Evolutionary conservation across 2,797 vertebrate species (phyloP), one percentile per base, ranked within the genome.

Genomic region (Erithacus rubecula): DNA sequence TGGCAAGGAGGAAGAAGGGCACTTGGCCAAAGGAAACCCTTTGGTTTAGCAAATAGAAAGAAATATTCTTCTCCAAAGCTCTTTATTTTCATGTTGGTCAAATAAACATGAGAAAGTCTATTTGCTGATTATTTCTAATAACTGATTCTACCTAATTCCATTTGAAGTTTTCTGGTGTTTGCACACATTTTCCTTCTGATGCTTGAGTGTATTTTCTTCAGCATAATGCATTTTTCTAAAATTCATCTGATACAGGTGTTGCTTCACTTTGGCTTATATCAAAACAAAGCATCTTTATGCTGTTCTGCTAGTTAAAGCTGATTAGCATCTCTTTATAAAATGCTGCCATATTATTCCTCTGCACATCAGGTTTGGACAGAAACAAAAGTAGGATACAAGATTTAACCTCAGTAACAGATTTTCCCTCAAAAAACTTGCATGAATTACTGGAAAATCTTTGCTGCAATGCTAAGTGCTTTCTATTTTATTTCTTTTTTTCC

Each of bases 341-440:
- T 86, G n/a, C 46, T 83, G 69, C 77, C 82, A 62, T 21, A 32
- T 21, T 34, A 91, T 53, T 51, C 55, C 29, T 72, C 71, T 70
- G 56, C 59, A 82, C 6, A 4, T 36, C 34, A 53, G 52, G 32
- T 41, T 64, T 95, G 81, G 80, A 71, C 71, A 80, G 76, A 43
- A 72, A 56, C 21, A 63, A 92, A 96, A 77, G 64, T 52, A 53
- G 53, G 68, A 87, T 59, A 92, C 20, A 68, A 60, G 51, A 89
- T 95, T 87, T 93, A 78, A 94, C 65, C 36, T 91, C 72, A 75
- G 39, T 56, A 68, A 41, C 32, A 87, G 41, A 59, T 93, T 91
- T 80, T 63, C 92, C 23, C 21, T 77, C 37, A 75, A 76, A 91
- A 92, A 55, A 18, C 12, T 74, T 70, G 64, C 83, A 30, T 32